phyloP scores from a whole-genome alignment of 2,888 invertebrate genomes.

The Phyllotreta cruciferae region DNA sequence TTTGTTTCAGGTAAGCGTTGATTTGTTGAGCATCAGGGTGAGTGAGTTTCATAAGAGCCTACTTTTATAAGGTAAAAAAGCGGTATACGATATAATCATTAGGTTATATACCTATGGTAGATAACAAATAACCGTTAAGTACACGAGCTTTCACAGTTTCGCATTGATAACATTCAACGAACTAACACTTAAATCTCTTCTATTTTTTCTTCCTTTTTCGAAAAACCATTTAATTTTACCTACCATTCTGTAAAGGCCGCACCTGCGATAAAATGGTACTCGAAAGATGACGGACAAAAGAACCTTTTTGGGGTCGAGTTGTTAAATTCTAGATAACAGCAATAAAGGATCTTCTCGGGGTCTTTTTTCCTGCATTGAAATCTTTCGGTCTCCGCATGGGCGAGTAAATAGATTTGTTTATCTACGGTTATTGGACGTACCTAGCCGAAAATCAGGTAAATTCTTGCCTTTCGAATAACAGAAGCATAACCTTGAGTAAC shows the following conservation, averaged over 20 bases:
- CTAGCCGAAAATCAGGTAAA: no score
- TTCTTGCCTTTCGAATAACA: no score
- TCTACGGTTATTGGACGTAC: not conserved
- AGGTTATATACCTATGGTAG: not conserved
- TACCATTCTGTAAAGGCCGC: slow-evolving; percentile 3
- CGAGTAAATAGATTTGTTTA: slow-evolving; percentile 13
- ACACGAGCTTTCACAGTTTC: slow-evolving; percentile 15
- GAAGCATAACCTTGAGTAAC: no score
- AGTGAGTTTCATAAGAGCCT: no score
- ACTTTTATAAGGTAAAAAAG: no score
- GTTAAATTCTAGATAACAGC: slow-evolving; percentile 22
- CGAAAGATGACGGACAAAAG: slow-evolving; percentile 14
- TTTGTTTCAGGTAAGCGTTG: no score
- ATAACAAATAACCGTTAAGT: slow-evolving; percentile 4
- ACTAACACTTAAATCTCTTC: slow-evolving; percentile 3
- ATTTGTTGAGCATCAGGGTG: no score
- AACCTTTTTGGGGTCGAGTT: slow-evolving; percentile 18
- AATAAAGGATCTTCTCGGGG: slow-evolving; percentile 17
- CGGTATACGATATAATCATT: no score
- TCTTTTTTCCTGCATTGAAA: slow-evolving; percentile 2
- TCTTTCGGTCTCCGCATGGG: slow-evolving; percentile 8
- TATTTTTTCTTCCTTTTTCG: not conserved
- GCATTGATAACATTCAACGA: slow-evolving; percentile 6
- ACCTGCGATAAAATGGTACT: slow-evolving; percentile 20
- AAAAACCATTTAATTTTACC: slow-evolving; percentile 17